phyloP scores from a whole-genome alignment of 2,797 vertebrate species.

The Sternarchorhynchus goeldii region DNA sequence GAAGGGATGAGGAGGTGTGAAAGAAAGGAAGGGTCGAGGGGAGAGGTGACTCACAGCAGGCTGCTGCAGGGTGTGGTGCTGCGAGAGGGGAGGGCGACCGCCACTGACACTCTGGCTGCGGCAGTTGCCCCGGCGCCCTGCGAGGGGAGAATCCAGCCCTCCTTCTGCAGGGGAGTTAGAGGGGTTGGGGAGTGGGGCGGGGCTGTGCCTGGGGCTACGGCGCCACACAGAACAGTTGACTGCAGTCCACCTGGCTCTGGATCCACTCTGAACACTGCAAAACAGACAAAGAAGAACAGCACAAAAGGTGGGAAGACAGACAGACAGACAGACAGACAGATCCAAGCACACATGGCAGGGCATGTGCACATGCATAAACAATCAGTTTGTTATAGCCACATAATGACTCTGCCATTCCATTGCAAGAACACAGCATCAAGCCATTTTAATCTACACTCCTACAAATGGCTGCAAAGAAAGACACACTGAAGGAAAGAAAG shows the following conservation, averaged over 20 bases:
- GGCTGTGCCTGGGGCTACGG: not conserved
- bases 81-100: not conserved
- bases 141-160: not conserved
- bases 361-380: not conserved
- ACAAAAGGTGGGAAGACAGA: not conserved
- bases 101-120: not conserved
- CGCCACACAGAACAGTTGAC: constrained; percentile 54
- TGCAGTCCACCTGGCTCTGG: constrained; percentile 38
- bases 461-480: constrained; percentile 26
- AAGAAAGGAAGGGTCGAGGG: not conserved
- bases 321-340: not conserved
- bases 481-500: constrained; percentile 3
- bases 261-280: constrained; percentile 58
- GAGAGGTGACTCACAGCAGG: constrained; percentile 25
- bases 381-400: not conserved
- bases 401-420: constrained; percentile 15
- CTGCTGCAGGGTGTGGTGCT: constrained; percentile 30
- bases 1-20: constrained; percentile 19
- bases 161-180: not conserved
- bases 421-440: constrained; percentile 29
- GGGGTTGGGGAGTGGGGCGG: too few relatives aligned
- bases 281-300: constrained; percentile 19
- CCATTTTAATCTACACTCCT: constrained; percentile 39
- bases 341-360: not conserved
- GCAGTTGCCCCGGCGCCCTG: not conserved